A percentile compares a stretch with the other conserved stretches of the same genome.
Conservation (phyloP, 2,113 vertebrate genomes). For the Oreotrochilus melanogaster region DNA sequence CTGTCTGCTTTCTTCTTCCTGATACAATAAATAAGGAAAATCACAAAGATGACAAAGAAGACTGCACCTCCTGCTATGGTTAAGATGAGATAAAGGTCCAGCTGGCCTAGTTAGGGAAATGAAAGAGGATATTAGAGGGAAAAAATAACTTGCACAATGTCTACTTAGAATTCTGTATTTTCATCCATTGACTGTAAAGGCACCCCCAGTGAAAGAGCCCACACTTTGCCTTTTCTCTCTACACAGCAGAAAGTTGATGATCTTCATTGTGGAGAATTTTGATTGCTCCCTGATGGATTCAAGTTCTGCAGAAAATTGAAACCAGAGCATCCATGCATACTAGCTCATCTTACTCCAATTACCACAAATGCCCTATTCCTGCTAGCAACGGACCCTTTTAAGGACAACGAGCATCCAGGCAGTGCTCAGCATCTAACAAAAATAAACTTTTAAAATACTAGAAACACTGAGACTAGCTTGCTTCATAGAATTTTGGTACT, state of each 20-base stretch:
- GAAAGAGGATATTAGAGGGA: background rate
- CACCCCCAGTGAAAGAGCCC: background rate
- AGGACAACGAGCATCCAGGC: background rate
- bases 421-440: background rate
- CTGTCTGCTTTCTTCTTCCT: constrained; percentile 30
- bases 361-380: background rate
- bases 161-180: background rate
- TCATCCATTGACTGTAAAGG: background rate
- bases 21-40: constrained; percentile 57
- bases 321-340: background rate
- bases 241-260: background rate
- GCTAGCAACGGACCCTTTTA: background rate
- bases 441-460: background rate
- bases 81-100: constrained; percentile 31
- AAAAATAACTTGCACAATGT: background rate
- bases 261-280: background rate
- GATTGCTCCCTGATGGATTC: background rate
- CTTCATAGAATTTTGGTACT: background rate
- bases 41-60: background rate
- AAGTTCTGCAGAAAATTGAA: background rate
- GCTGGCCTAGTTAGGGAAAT: background rate
- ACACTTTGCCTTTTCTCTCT: background rate
- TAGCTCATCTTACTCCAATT: background rate
- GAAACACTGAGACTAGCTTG: background rate
- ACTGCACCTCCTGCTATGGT: constrained; percentile 41